These are phyloP conservation scores for Artibeus jamaicensis DNA, from an alignment of 2,797 vertebrate species.

Conservation along the genomic window DNA sequence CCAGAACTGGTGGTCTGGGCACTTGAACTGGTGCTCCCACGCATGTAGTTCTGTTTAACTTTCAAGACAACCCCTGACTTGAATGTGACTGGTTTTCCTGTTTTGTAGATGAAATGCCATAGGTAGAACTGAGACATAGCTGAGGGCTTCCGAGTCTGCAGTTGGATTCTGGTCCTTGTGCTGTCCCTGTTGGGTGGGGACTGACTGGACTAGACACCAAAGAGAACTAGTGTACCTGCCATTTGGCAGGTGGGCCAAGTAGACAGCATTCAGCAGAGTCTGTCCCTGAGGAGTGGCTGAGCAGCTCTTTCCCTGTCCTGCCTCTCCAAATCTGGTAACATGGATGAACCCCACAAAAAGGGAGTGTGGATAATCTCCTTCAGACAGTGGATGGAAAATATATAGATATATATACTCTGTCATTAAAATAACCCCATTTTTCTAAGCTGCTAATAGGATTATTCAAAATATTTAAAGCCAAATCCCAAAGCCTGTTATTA, in stretches of 20 bases:
- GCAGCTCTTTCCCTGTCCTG: not conserved
- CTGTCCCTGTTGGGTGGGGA: not conserved
- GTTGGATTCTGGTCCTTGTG: not conserved
- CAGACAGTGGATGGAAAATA: conserved; percentile 53
- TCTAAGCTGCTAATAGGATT: conserved; percentile 81
- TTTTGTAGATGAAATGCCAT: not conserved
- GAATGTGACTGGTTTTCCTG: not conserved
- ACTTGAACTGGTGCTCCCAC: not conserved
- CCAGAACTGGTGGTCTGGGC: not conserved
- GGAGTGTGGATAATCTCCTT: conserved; percentile 48
- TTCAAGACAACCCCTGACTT: not conserved
- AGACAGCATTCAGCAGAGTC: not conserved
- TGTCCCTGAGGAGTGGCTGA: not conserved
- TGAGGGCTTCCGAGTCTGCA: not conserved
- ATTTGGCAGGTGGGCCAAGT: no score
- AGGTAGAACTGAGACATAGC: not conserved
- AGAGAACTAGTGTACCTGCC: not conserved
- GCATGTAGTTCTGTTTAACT: not conserved
- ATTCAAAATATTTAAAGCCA: conserved; percentile 75
- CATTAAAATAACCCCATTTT: conserved; percentile 71
- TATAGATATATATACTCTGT: conserved; percentile 29
- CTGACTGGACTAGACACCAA: not conserved
- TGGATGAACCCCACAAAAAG: conserved; percentile 1
- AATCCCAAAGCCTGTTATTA: conserved; percentile 72
- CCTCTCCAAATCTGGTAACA: not conserved